Evolutionary conservation across 2,113 vertebrate species (phyloP).

Genomic region (Ondatra zibethicus): DNA sequence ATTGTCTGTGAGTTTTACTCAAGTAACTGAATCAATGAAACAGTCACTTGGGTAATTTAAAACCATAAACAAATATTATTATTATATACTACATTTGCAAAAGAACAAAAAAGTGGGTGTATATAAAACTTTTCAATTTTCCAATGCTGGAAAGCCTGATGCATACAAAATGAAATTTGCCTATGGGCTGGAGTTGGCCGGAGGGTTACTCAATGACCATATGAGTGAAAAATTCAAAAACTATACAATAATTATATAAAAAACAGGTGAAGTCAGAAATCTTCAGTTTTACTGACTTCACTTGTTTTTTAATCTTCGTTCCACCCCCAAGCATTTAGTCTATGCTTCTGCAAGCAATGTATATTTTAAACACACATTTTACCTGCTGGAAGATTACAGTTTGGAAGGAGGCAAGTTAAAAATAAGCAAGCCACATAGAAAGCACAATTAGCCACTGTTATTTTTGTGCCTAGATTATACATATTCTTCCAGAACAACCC

Average conservation of each 20-base stretch:
- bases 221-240: neutral
- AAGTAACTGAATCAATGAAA: neutral
- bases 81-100: neutral
- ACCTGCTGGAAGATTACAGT: slow-evolving; percentile 56
- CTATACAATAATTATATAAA: neutral
- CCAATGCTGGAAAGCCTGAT: neutral
- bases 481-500: neutral
- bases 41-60: neutral
- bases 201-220: neutral
- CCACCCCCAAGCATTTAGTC: neutral
- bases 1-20: neutral
- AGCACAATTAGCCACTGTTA: slow-evolving; percentile 29
- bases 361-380: slow-evolving; percentile 48
- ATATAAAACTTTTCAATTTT: neutral
- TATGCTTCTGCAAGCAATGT: slow-evolving; percentile 7
- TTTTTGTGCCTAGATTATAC: slow-evolving; percentile 32
- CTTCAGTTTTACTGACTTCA: no score
- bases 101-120: neutral
- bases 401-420: slow-evolving; percentile 30
- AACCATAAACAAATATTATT: neutral
- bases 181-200: neutral
- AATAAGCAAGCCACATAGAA: slow-evolving; percentile 56
- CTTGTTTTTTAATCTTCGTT: slow-evolving; percentile 35
- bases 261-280: no score
- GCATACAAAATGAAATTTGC: neutral